Base-by-base conservation (phyloP, 2,797 vertebrate species). In the Enteromius viviparus region DNA sequence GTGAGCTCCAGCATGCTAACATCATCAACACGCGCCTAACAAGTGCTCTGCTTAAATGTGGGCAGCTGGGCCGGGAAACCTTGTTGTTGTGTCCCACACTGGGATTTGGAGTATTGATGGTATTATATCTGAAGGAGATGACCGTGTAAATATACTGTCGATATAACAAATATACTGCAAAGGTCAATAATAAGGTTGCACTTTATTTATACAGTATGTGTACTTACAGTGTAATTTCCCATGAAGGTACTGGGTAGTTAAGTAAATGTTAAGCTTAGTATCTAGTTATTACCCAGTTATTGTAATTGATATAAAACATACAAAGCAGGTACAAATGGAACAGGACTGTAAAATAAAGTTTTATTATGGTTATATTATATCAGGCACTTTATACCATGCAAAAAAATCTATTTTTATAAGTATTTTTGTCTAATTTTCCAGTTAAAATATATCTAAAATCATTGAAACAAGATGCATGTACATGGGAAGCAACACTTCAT, bases 21-120 rank as follows among this genome's bases (percentile, higher is more conserved):
- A 64, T 76, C 58, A 82, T 85, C 71, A 76, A 53, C 79, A 69
- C 10, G 49, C 14, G 15, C 80, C 65, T 84, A 83, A 86, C 85
- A 88, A 78, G 65, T 15, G 40, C 53, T 86, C 51, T 40, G 51
- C 68, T 55, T 71, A 65, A 76, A 80, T n/a, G 70, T 45, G 12
- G 9, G 21, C 53, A 17, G 82, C 65, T n/a, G 4, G 15, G 65
- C 49, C 2, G 12, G 29, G 29, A 49, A 60, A 60, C 75, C 55
- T 62, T 69, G 23, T n/a, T 32, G 37, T 47, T 76, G 32, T 66
- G 47, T 42, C 32, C 14, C 21, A 6, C 49, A 9, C 60, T 49
- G 79, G 69, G 32, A 66, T 75, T 66, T 66, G 29, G 32, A 15
- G 26, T 47, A 66, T 55, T 80, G 32, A 8, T 60, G 34, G 40